A percentile compares a stretch with the other conserved stretches of the same genome.
phyloP scores from a whole-genome alignment of 1,140 invertebrate genomes.

The Brachionus manjavacas region DNA sequence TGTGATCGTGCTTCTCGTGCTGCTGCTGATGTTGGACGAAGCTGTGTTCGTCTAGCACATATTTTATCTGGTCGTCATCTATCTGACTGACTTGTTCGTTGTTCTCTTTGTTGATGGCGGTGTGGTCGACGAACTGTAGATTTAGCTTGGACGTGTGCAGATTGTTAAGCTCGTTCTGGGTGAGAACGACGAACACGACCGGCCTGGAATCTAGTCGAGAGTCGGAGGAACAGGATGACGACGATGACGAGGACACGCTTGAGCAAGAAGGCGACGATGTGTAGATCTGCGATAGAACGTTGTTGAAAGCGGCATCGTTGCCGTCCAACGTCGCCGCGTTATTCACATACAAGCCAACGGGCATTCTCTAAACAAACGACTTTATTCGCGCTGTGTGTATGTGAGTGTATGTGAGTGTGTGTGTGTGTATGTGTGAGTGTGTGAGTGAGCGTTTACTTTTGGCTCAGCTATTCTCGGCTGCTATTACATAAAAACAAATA shows the following conservation, averaged over 20 bases:
- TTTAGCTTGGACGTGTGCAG: not conserved
- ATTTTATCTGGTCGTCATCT: not conserved
- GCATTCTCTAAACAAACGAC: not conserved
- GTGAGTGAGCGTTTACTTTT: no score
- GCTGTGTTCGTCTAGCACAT: not conserved
- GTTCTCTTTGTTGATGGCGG: not conserved
- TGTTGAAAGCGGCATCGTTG: not conserved
- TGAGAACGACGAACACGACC: not conserved
- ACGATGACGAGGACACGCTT: not conserved
- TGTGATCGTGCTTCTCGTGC: not conserved
- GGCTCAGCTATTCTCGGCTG: slow-evolving; percentile 27
- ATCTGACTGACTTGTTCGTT: not conserved
- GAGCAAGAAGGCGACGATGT: not conserved
- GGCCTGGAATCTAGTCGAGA: not conserved
- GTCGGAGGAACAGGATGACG: not conserved
- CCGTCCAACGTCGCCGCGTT: no score
- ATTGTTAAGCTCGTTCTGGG: not conserved
- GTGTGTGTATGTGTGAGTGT: no score
- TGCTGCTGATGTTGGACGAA: not conserved
- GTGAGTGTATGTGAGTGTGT: no score
- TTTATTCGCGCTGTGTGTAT: not conserved
- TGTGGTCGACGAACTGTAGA: not conserved
- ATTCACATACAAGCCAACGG: slow-evolving; percentile 12
- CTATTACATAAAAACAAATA: slow-evolving; percentile 32
- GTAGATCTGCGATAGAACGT: not conserved